Evolutionary conservation across 2,797 vertebrate species (phyloP), one percentile per base, ranked within the genome.

Genomic region (Micromesistius poutassou): DNA sequence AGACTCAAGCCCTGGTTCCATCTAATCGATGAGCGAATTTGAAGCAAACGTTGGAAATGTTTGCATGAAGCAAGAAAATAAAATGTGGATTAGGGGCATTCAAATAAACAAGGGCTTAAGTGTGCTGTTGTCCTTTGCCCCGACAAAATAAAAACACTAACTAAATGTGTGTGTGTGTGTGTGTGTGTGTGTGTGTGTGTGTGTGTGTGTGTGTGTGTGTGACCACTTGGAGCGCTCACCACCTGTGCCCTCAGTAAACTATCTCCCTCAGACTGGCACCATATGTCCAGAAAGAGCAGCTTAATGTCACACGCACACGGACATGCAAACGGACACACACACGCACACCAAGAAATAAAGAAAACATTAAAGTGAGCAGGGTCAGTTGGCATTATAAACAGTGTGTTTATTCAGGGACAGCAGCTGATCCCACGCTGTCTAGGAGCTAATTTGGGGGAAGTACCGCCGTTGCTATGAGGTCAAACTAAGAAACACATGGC

Each of bases 181-280:
- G 33, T 35, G 33, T 6, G 33, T 0, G 33, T 6, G 33, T 6
- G 35, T 55, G 40, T 55, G 19, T 50, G 40, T 74, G 19, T 74
- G 74, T 40, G 70, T 71, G 30, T 33, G 28, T 33, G 70, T 33
- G 30, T 71, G 70, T 2, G 25, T 77, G 73, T 80, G 36, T 78
- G 35, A 80, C 80, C 80, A 73, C 70, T 76, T 77, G 13, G 82
- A 77, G 82, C 74, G 77, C 16, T 9, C 73, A 79, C 87, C 89
- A 90, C 84, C 88, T 91, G 86, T 84, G 87, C 81, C 87, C 84
- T 16, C 72, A 36, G 73, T 42, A 80, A 82, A 87, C 74, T 66
- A 7, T 77, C 83, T 71, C 30, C 25, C 77, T 84, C 76, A 74
- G 74, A 80, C 38, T 73, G 76, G 70, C 42, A 86, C 46, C 81